phyloP scores from a whole-genome alignment of 2,113 vertebrate species.

The rabbit (Oryctolagus cuniculus) region mOryCun1.1 NC_091435.1:157806001-157806500 shows the following conservation, averaged over 20 bases:
- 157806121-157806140: too few relatives aligned
- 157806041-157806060: too few relatives aligned
- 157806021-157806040: too few relatives aligned
- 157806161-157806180: too few relatives aligned
- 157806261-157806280: neutral
- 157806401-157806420: neutral
- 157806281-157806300: neutral
- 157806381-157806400: neutral
- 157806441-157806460: neutral
- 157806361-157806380: neutral
- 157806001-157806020: too few relatives aligned
- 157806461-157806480: neutral
- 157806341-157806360: neutral
- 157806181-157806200: neutral
- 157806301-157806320: neutral
- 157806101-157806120: too few relatives aligned
- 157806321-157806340: neutral
- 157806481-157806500: neutral
- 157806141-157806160: too few relatives aligned
- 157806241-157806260: neutral
- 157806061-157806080: too few relatives aligned
- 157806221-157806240: neutral
- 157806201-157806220: neutral
- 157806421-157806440: neutral
- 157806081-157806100: too few relatives aligned